Conservation (phyloP, 2,888 invertebrate species). For the Prosopocoilus inquinatus region DNA sequence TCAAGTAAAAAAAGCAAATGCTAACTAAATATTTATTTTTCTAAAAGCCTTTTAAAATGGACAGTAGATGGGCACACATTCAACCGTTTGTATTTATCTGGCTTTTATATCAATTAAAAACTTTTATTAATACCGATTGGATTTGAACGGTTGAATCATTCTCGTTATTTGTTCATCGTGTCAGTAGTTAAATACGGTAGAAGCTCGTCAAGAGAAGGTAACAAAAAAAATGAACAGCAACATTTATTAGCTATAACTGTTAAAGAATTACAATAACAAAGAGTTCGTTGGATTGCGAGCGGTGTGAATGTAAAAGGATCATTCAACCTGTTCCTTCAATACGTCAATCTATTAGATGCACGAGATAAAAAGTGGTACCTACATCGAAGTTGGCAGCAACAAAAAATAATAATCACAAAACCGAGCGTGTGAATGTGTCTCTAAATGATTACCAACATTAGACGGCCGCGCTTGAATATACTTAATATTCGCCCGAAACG, state of each 20-base stretch:
- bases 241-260: constrained; percentile 15
- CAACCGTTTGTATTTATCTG: neutral
- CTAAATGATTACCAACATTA: constrained; percentile 30
- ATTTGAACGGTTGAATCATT: constrained; percentile 2
- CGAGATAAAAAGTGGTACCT: constrained; percentile 10
- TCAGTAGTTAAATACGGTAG: constrained; percentile 6
- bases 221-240: constrained; percentile 3
- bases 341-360: constrained; percentile 11
- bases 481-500: constrained; percentile 8
- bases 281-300: constrained; percentile 11
- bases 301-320: constrained; percentile 6
- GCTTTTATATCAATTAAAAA: constrained; percentile 11
- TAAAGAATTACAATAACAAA: constrained; percentile 16
- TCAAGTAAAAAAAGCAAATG: neutral
- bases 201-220: constrained; percentile 6
- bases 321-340: constrained; percentile 11
- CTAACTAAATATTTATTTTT: constrained; percentile 3
- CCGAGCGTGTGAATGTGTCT: constrained; percentile 35
- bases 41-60: constrained; percentile 9
- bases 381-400: constrained; percentile 7
- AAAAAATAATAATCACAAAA: constrained; percentile 28
- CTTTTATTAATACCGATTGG: constrained; percentile 8
- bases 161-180: constrained; percentile 6
- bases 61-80: neutral
- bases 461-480: constrained; percentile 22